A percentile compares a stretch with the other conserved stretches of the same genome.
These are phyloP conservation scores for Lydus trimaculatus DNA, from an alignment of 2,888 invertebrate species.

Conservation along the genomic window DNA sequence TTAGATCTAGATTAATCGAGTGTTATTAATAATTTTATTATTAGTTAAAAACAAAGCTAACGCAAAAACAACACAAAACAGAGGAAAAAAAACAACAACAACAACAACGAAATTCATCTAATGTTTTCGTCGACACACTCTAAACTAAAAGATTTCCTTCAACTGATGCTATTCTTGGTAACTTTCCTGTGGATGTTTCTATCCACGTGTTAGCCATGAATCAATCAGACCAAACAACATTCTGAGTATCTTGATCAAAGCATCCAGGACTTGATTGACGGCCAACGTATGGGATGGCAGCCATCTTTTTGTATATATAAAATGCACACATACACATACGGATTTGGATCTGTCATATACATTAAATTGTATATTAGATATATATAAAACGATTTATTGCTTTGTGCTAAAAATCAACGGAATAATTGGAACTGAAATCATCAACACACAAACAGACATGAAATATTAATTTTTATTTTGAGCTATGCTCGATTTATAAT, in stretches of 20 bases:
- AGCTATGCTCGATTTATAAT: not conserved
- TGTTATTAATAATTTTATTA: conserved; percentile 28
- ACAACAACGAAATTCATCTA: not conserved
- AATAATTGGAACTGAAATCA: conserved; percentile 5
- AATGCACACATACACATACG: conserved; percentile 1
- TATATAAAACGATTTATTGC: not conserved
- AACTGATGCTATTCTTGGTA: conserved; percentile 26
- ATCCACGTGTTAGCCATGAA: conserved; percentile 59
- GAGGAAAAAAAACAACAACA: too few species aligned
- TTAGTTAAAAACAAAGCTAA: not conserved
- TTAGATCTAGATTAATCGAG: conserved; percentile 28
- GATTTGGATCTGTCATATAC: conserved; percentile 6
- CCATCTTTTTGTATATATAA: conserved; percentile 7
- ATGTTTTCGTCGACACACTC: not conserved
- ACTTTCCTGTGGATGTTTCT: conserved; percentile 35
- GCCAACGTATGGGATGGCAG: conserved; percentile 47
- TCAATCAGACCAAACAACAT: conserved; percentile 55
- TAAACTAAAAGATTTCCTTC: conserved; percentile 22
- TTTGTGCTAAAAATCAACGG: not conserved
- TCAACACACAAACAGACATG: not conserved
- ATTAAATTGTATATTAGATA: not conserved
- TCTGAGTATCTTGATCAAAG: conserved; percentile 53
- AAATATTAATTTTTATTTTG: conserved; percentile 2
- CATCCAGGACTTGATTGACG: conserved; percentile 51
- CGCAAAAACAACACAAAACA: not conserved